phyloP scores from a whole-genome alignment of 2,888 invertebrate species.

The Nezara viridula region DNA sequence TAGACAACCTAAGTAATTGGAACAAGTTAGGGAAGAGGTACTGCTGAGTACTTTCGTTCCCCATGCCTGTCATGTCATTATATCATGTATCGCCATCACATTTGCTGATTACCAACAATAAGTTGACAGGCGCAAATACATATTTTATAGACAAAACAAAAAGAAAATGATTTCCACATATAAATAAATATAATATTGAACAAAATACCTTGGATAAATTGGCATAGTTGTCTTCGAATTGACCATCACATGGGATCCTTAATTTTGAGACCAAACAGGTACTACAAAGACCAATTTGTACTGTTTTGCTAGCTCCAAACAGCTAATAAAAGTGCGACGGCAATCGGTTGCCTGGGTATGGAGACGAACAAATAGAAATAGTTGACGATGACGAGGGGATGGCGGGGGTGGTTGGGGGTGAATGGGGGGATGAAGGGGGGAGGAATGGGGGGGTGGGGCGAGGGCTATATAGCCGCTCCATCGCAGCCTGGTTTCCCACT shows the following conservation, averaged over 20 bases:
- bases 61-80: too few relatives aligned
- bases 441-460: neutral
- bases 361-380: conserved; percentile 29
- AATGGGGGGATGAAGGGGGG: neutral
- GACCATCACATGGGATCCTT: neutral
- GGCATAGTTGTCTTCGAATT: neutral
- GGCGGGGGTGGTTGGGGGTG: neutral
- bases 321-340: neutral
- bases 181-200: neutral
- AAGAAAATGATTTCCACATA: too few relatives aligned
- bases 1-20: too few relatives aligned
- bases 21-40: too few relatives aligned
- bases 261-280: neutral
- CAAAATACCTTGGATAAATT: neutral
- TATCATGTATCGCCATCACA: too few relatives aligned
- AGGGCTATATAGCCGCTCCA: neutral
- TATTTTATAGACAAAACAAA: too few relatives aligned
- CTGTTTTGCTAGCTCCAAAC: neutral
- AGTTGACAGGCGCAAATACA: too few relatives aligned
- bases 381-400: neutral
- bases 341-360: neutral
- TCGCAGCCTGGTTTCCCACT: conserved; percentile 10
- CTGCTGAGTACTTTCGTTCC: too few relatives aligned
- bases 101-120: too few relatives aligned
- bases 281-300: neutral